Evolutionary conservation across 2,888 invertebrate genomes (phyloP).

Genomic region (Macaria liturata): DNA sequence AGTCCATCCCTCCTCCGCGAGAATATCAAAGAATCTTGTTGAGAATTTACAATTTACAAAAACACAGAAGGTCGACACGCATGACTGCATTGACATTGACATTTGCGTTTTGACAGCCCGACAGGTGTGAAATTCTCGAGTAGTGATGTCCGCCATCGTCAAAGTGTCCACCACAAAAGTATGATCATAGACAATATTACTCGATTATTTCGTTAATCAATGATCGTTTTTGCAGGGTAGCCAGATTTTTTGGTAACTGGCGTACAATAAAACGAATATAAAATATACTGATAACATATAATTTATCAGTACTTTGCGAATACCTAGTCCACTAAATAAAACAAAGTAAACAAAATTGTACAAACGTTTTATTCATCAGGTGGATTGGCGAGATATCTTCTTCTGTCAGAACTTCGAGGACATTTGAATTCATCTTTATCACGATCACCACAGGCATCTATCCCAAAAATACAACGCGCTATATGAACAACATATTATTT

Average conservation of each 20-base stretch:
- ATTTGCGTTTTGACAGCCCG: background rate
- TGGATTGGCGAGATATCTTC: constrained; percentile 43
- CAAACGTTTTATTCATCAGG: too few species aligned
- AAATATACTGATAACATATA: too few species aligned
- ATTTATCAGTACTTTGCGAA: too few species aligned
- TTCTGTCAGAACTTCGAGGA: constrained; percentile 52
- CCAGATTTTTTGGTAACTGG: too few species aligned
- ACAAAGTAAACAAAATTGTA: too few species aligned
- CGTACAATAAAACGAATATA: too few species aligned
- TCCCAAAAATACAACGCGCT: constrained; percentile 43
- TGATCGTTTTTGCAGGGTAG: too few species aligned
- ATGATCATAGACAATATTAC: too few species aligned
- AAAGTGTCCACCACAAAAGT: background rate
- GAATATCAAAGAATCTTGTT: constrained; percentile 3
- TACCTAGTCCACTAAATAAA: too few species aligned
- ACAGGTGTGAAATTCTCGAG: background rate
- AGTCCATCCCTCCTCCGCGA: constrained; percentile 57
- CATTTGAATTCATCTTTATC: constrained; percentile 53
- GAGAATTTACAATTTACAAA: constrained; percentile 15
- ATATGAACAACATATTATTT: constrained; percentile 25
- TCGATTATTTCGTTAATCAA: too few species aligned
- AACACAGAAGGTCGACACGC: constrained; percentile 23
- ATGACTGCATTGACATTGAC: constrained; percentile 27
- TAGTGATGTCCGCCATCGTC: background rate
- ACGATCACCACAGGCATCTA: constrained; percentile 49